Base-by-base conservation (phyloP, 2,797 vertebrate species). In the Crenichthys baileyi region DNA sequence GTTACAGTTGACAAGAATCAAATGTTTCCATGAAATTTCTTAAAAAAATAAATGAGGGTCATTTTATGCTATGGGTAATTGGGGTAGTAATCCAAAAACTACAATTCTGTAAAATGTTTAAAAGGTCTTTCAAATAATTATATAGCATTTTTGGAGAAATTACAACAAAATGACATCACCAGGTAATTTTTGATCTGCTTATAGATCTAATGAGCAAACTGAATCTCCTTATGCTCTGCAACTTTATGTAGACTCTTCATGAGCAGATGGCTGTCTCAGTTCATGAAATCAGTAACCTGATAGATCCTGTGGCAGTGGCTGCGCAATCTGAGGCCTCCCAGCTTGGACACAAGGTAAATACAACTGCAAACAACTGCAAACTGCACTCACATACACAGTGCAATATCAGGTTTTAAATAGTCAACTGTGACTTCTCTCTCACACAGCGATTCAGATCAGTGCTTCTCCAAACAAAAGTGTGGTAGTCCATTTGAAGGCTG, bases 241-340 rank as follows among this genome's bases (percentile, higher is more conserved):
- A 78, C 26, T 79, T 6, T 60, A 90, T 81, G 24, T 84, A 99
- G 98, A 97, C 96, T 74, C 94, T 99, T 83, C 98, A 99, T 79
- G 97, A 97, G 83, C 98, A 99, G 94, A 98, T 99, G 98, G 96
- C 97, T 8, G 97, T 96, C 0, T 98, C 98, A 0, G 98, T 99
- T 2, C 97, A 99, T 80, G 98, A 99, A 90, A 99, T 99, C 92
- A 98, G 96, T 85, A 96, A 98, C 90, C 91, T 99, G 82, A 99
- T 99, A 0, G 98, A 99, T 78, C 98, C 98, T 0, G 96, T 99
- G 72, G 98, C 97, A 48, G 89, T 96, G 0, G 97, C 98, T 0
- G 98, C 98, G 0, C 94, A 96, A 12, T 97, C 97, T 0, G 98
- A 99, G 81, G 98, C 98, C 68, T 99, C 98, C 0, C 98, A 99